Evolutionary conservation across 2,113 vertebrate genomes (phyloP).

Genomic region (Mastomys coucha): DNA sequence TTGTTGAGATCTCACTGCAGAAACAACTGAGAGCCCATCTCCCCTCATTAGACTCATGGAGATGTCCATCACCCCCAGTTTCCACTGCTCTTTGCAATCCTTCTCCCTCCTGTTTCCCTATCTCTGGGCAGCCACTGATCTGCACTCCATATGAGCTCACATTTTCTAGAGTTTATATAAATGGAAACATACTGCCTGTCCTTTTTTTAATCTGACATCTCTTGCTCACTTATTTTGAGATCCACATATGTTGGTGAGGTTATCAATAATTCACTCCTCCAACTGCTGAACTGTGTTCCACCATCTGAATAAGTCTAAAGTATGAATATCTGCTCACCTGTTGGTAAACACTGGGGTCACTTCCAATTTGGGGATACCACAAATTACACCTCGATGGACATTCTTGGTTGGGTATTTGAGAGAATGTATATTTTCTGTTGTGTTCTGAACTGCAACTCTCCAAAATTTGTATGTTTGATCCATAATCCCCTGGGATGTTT

Average conservation of each 20-base stretch:
- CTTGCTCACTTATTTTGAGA: background rate
- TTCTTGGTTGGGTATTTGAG: no score
- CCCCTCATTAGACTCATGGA: rapidly evolving
- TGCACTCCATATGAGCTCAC: background rate
- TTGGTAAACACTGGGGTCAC: background rate
- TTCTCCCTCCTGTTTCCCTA: background rate
- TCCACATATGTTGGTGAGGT: background rate
- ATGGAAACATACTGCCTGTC: background rate
- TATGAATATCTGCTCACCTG: background rate
- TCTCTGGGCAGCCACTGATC: background rate
- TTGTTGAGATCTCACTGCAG: background rate
- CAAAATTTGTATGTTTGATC: background rate
- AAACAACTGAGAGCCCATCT: background rate
- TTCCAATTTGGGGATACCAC: background rate
- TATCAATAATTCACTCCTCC: background rate
- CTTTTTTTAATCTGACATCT: constrained; percentile 12
- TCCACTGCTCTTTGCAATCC: background rate
- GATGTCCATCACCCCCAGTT: no score
- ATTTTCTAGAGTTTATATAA: constrained; percentile 39
- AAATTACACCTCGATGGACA: background rate
- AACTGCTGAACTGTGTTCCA: background rate
- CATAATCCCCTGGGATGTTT: background rate
- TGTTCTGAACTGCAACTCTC: background rate
- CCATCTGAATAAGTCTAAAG: background rate
- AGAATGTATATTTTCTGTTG: background rate